Evolutionary conservation across 2,113 vertebrate genomes (phyloP).

Genomic region (Lasiurus borealis): DNA sequence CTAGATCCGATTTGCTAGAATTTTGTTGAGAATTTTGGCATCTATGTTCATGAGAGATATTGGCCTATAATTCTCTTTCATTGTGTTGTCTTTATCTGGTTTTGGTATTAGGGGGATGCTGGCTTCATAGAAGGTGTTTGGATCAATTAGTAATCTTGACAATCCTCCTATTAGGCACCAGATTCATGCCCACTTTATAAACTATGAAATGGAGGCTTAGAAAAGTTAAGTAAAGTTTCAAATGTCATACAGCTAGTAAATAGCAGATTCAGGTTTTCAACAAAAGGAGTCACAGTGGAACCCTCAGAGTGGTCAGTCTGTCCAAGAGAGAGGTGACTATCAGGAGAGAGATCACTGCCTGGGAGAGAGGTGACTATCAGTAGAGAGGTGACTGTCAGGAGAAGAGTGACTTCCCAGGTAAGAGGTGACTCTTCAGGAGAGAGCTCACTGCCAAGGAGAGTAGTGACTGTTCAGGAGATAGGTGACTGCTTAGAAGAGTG

Average conservation of each 20-base stretch:
- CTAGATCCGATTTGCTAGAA: too few relatives aligned
- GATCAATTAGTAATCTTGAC: background rate
- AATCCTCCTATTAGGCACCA: background rate
- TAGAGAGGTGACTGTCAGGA: background rate
- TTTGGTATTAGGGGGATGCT: too few relatives aligned
- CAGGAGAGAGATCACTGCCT: background rate
- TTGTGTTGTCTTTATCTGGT: too few relatives aligned
- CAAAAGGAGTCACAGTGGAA: background rate
- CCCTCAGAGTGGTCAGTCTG: background rate
- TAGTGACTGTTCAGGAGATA: too few relatives aligned
- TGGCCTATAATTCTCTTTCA: too few relatives aligned
- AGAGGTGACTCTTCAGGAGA: too few relatives aligned
- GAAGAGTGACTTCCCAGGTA: background rate
- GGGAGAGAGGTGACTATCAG: background rate
- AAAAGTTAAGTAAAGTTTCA: background rate
- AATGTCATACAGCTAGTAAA: background rate
- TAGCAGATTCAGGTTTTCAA: background rate
- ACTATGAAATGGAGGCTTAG: background rate
- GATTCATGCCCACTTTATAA: slow-evolving; percentile 3
- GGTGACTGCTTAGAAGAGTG: too few relatives aligned
- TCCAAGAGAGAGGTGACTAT: background rate
- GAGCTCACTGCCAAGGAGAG: too few relatives aligned
- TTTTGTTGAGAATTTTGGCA: too few relatives aligned
- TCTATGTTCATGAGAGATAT: too few relatives aligned
- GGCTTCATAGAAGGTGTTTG: too few relatives aligned